A percentile compares a stretch with the other conserved stretches of the same genome.
Conservation (phyloP, 2,888 invertebrate species). For the Bembecia ichneumoniformis region DNA sequence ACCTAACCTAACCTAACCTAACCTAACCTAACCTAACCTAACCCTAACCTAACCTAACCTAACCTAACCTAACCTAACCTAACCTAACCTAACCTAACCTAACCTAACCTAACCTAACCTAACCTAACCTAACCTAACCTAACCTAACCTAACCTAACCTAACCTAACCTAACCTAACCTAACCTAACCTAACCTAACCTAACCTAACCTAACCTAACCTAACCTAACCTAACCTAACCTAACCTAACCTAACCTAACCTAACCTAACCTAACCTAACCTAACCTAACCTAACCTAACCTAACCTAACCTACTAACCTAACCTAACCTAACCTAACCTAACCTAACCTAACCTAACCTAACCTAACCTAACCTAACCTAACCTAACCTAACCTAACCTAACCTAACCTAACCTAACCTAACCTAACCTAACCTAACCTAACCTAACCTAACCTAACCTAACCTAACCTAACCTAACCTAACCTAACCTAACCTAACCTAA, state of each 20-base stretch:
- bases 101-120: not conserved
- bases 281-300: slow-evolving; percentile 1
- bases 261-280: slow-evolving; percentile 1
- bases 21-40: slow-evolving; percentile 10
- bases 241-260: slow-evolving; percentile 1
- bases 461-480: slow-evolving; percentile 3
- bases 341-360: slow-evolving; percentile 3
- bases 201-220: slow-evolving; percentile 1
- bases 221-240: slow-evolving; percentile 1
- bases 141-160: slow-evolving; percentile 1
- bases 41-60: slow-evolving; percentile 8
- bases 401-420: slow-evolving; percentile 2
- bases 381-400: slow-evolving; percentile 2
- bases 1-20: slow-evolving; percentile 10
- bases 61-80: slow-evolving; percentile 5
- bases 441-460: slow-evolving; percentile 3
- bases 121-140: not conserved
- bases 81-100: not conserved
- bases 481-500: slow-evolving; percentile 3
- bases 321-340: slow-evolving; percentile 2
- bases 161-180: slow-evolving; percentile 1
- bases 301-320: slow-evolving; percentile 2
- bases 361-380: slow-evolving; percentile 3
- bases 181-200: slow-evolving; percentile 1
- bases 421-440: slow-evolving; percentile 3